These are phyloP conservation scores for Hippolais icterina DNA, from an alignment of 2,113 vertebrate species.

Conservation along the genomic window DNA sequence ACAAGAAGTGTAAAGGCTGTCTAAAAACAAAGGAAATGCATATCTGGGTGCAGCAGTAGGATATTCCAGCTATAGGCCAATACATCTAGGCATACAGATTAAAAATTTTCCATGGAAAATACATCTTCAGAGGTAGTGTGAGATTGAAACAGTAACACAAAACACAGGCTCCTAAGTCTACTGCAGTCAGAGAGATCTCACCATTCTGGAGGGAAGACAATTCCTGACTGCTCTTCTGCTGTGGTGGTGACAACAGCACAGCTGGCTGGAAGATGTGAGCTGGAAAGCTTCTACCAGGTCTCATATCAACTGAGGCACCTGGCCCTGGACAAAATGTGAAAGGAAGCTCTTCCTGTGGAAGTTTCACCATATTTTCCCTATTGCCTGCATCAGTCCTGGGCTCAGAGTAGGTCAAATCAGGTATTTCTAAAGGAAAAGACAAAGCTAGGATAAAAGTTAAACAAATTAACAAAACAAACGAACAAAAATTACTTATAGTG, in stretches of 20 bases:
- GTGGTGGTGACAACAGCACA: conserved; percentile 85
- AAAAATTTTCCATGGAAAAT: background rate
- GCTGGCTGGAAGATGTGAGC: conserved; percentile 72
- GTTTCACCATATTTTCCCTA: conserved; percentile 11
- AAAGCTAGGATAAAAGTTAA: background rate
- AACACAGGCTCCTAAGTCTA: background rate
- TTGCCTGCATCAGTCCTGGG: background rate
- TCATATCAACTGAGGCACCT: background rate
- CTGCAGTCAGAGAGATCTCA: conserved; percentile 33
- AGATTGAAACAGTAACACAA: background rate
- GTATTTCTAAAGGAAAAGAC: conserved; percentile 36
- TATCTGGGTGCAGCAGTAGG: background rate
- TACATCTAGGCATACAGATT: background rate
- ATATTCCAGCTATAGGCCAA: background rate
- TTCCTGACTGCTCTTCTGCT: conserved; percentile 74
- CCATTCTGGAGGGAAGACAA: conserved; percentile 47
- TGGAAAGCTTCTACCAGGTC: conserved; percentile 1
- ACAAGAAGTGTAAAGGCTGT: background rate
- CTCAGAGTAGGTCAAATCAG: background rate
- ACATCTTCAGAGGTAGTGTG: background rate
- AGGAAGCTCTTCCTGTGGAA: conserved; percentile 55
- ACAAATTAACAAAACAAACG: background rate
- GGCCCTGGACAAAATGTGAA: background rate
- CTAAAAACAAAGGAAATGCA: background rate
- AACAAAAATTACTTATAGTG: background rate